Base-by-base conservation (phyloP, 2,113 vertebrate species). In the Machaerirhynchus nigripectus region DNA sequence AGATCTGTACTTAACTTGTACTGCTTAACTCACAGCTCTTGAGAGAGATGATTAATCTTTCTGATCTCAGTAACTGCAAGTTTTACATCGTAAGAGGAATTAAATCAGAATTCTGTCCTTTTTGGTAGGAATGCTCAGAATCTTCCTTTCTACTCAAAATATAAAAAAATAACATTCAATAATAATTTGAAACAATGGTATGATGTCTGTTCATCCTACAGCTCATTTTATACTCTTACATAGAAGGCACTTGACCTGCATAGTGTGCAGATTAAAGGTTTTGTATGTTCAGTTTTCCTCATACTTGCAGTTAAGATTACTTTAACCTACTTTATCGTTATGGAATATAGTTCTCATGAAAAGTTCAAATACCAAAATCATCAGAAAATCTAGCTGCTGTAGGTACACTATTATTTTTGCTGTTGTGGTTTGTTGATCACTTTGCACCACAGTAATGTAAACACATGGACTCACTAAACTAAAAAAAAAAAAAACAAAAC, bases 81-180 rank as follows among this genome's bases (percentile, higher is more conserved):
- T 22, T 63, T 64, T 63, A 33, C 15, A 50, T 68, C 14, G 7
- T 20, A 76, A 23, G 8, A 53, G n/a, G 4, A 53, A 68, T 35
- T 53, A 76, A 76, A 59, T 68, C 9, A 68, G 10, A 71, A 57
- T 59, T 76, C 35, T 8, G 7, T 47, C 2, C 4, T 74, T 60
- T 44, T 60, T 42, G 3, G 11, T n/a, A 28, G 52, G 8, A 65
- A 70, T 37, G 10, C 16, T 37, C 18, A 70, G 13, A 67, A 31
- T 67, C 20, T 85, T 73, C 10, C 27, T 70, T 68, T 67, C 56
- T 47, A 22, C 8, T 3, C 23, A 52, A 17, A 31, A 2, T 1
- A 7, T 1, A 4, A 52, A 4, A 52, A 37, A 47, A 40, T 42
- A 42, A 61, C 1, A 1, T 5, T 53, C 9, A 46, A 7, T 16